Percentiles rank a stretch among this genome's conserved stretches.
Evolutionary conservation across 2,113 vertebrate species (phyloP).

Genomic region (Chionomys nivalis): DNA sequence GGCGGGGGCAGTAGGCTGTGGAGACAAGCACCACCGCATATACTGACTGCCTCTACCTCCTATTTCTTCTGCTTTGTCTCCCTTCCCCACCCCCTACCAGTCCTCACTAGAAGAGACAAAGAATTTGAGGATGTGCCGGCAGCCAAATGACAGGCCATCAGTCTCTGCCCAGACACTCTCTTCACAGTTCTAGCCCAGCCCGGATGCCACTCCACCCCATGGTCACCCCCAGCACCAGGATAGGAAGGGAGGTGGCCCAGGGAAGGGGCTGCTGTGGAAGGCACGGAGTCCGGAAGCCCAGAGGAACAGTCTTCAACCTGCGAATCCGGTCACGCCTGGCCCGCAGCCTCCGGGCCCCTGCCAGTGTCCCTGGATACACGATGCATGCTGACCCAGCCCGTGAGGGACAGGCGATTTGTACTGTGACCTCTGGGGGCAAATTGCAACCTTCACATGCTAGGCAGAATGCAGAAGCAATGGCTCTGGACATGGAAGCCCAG

Average conservation of each 20-base stretch:
- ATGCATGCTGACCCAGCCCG: neutral
- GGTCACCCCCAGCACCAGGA: constrained; percentile 84
- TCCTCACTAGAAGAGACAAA: constrained; percentile 77
- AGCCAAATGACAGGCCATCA: constrained; percentile 82
- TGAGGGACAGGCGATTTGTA: neutral
- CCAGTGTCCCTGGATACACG: neutral
- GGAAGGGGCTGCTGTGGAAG: constrained; percentile 87
- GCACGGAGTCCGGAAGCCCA: constrained; percentile 75
- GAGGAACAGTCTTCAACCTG: constrained; percentile 80
- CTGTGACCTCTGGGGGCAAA: neutral
- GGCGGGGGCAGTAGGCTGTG: neutral
- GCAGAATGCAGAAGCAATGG: neutral
- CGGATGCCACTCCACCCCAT: constrained; percentile 88
- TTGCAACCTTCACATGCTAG: neutral
- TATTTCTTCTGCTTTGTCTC: neutral
- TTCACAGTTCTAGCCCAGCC: constrained; percentile 88
- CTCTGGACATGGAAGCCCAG: neutral
- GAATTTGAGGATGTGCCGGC: constrained; percentile 87
- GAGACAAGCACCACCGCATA: neutral
- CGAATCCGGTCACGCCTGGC: constrained; percentile 65
- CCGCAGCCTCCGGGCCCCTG: neutral
- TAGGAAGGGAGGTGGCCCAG: constrained; percentile 93
- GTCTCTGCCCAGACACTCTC: constrained; percentile 86
- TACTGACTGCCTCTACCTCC: neutral
- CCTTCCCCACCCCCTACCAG: neutral